A percentile compares a stretch with the other conserved stretches of the same genome.
phyloP scores from a whole-genome alignment of 2,113 vertebrate species.

The Peucedramus taeniatus region DNA sequence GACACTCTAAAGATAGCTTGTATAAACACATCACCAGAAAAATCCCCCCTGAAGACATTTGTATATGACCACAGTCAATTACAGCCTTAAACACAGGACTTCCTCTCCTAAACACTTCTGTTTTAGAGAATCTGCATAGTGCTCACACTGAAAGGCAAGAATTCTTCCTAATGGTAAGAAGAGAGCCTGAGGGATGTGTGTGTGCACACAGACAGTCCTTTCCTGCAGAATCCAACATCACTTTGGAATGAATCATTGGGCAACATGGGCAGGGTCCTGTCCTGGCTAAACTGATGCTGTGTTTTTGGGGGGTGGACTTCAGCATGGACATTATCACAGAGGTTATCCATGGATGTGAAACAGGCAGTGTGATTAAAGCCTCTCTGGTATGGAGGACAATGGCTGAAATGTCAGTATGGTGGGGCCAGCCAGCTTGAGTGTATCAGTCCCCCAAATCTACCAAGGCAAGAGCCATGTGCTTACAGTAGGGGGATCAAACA shows the following conservation, averaged over 20 bases:
- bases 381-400: too few species aligned
- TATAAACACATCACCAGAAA: not conserved
- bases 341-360: not conserved
- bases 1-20: not conserved
- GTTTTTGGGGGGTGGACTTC: not conserved
- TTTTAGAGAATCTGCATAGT: not conserved
- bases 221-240: not conserved
- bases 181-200: not conserved
- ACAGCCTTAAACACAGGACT: not conserved
- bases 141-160: not conserved
- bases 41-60: rapidly evolving
- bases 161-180: not conserved
- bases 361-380: not conserved
- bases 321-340: not conserved
- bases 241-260: too few species aligned
- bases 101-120: not conserved
- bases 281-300: not conserved
- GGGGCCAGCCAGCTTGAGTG: not conserved
- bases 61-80: rapidly evolving
- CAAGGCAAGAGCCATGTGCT: not conserved
- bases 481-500: not conserved
- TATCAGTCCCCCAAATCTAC: too few species aligned
- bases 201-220: not conserved
- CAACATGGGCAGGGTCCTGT: not conserved
- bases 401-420: not conserved